A percentile compares a stretch with the other conserved stretches of the same genome.
Evolutionary conservation across 2,113 vertebrate species (phyloP).

Genomic region (Ginglymostoma cirratum): DNA sequence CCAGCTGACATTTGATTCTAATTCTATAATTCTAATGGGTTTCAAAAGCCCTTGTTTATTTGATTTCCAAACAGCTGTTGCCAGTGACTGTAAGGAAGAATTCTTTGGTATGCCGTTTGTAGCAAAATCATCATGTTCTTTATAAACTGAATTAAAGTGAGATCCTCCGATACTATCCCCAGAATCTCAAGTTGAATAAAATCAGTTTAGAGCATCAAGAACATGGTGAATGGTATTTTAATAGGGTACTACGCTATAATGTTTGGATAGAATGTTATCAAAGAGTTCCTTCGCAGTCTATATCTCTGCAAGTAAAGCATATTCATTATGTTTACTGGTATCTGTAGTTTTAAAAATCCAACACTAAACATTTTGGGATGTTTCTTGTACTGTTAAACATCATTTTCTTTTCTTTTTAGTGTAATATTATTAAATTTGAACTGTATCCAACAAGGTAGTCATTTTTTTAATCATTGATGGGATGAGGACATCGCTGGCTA

Average conservation of each 20-base stretch:
- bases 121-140: background rate
- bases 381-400: background rate
- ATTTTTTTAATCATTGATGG: no score
- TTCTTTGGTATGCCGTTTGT: background rate
- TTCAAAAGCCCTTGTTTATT: background rate
- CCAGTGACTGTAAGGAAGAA: background rate
- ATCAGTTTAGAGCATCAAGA: background rate
- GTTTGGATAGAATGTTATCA: background rate
- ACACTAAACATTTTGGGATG: background rate
- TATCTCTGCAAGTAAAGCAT: background rate
- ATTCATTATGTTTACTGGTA: background rate
- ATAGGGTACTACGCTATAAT: background rate
- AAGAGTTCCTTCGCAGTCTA: background rate
- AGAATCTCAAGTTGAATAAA: background rate
- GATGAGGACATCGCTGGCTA: no score
- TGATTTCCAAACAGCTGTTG: background rate
- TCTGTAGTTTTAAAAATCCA: background rate
- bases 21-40: background rate
- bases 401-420: background rate
- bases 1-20: background rate
- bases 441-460: background rate
- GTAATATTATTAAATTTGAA: background rate
- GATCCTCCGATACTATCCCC: background rate
- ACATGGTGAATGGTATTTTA: background rate
- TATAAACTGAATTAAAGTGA: background rate